Percentiles rank a stretch among this genome's conserved stretches.
phyloP scores from a whole-genome alignment of 2,888 invertebrate genomes.

The Eucera pruinosa region DNA sequence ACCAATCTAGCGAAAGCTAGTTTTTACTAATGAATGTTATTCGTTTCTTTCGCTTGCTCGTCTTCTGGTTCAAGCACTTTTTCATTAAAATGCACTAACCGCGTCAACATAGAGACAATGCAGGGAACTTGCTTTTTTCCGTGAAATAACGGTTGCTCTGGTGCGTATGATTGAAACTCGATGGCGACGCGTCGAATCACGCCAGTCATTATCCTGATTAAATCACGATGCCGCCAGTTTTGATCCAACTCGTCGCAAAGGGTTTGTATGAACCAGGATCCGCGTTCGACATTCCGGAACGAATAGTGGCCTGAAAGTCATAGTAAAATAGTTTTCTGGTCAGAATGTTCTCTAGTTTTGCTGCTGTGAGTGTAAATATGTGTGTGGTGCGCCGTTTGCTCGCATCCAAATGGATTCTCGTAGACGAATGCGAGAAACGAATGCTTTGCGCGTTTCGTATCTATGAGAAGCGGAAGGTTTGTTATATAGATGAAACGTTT shows the following conservation, averaged over 20 bases:
- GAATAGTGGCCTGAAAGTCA: slow-evolving; percentile 87
- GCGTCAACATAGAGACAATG: slow-evolving; percentile 88
- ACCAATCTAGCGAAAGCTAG: background rate
- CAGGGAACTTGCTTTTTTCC: slow-evolving; percentile 89
- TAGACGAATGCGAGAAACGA: slow-evolving; percentile 10
- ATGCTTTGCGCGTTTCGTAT: slow-evolving; percentile 13
- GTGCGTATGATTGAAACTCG: slow-evolving; percentile 87
- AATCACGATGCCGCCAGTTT: slow-evolving; percentile 85
- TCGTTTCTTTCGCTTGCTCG: too few species aligned
- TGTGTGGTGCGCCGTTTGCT: background rate
- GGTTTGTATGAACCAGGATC: slow-evolving; percentile 91
- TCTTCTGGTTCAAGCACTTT: background rate
- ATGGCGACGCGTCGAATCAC: slow-evolving; percentile 88
- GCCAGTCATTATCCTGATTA: slow-evolving; percentile 88
- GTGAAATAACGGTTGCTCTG: slow-evolving; percentile 83
- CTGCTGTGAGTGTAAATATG: too few species aligned
- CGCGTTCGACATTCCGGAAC: slow-evolving; percentile 88
- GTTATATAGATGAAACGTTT: slow-evolving; percentile 27
- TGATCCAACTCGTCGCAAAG: slow-evolving; percentile 86
- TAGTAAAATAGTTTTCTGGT: slow-evolving; percentile 46
- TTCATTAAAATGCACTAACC: slow-evolving; percentile 85
- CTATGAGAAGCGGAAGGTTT: slow-evolving; percentile 13
- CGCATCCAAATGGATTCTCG: slow-evolving; percentile 24
- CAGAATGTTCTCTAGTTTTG: background rate
- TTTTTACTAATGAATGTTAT: background rate